These are phyloP conservation scores for Microctenopoma stevenorrisi DNA, from an alignment of 2,797 vertebrate species.

Conservation along the genomic window DNA sequence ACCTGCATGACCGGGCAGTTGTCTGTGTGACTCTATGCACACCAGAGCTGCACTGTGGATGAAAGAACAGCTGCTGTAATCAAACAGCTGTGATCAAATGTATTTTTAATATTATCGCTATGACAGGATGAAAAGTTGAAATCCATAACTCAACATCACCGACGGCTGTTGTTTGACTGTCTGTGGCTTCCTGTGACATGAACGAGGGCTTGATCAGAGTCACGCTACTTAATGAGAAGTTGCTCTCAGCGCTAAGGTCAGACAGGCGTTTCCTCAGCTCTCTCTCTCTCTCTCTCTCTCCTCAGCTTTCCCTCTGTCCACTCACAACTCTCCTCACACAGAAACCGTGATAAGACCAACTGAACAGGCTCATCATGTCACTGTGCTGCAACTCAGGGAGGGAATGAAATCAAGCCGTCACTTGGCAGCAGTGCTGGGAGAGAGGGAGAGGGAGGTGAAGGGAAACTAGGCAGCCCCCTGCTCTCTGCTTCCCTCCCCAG, in stretches of 20 bases:
- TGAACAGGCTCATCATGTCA: slow-evolving; percentile 94
- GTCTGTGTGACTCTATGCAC: too few species aligned
- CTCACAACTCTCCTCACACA: slow-evolving; percentile 81
- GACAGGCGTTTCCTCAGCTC: slow-evolving; percentile 77
- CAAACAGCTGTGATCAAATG: not conserved
- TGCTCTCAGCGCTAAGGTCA: slow-evolving; percentile 89
- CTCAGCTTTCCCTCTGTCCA: slow-evolving; percentile 69
- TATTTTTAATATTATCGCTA: not conserved
- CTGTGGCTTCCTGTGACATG: slow-evolving; percentile 22
- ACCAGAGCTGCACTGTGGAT: not conserved
- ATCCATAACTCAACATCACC: not conserved
- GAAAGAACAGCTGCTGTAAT: not conserved
- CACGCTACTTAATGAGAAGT: slow-evolving; percentile 91
- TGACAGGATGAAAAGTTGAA: slow-evolving; percentile 7
- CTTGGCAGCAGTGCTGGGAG: slow-evolving; percentile 77
- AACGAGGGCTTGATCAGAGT: slow-evolving; percentile 68
- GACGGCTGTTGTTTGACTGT: slow-evolving; percentile 5
- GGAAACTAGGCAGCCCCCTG: slow-evolving; percentile 25
- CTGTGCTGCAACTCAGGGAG: slow-evolving; percentile 85
- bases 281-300: slow-evolving; percentile 71
- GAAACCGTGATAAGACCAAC: slow-evolving; percentile 91
- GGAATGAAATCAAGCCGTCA: slow-evolving; percentile 92
- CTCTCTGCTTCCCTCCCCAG: slow-evolving; percentile 86
- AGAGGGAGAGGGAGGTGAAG: slow-evolving; percentile 46
- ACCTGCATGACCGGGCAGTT: too few species aligned